A percentile compares a stretch with the other conserved stretches of the same genome.
Conservation (phyloP, 2,888 invertebrate genomes). For the Mythimna loreyi region DNA sequence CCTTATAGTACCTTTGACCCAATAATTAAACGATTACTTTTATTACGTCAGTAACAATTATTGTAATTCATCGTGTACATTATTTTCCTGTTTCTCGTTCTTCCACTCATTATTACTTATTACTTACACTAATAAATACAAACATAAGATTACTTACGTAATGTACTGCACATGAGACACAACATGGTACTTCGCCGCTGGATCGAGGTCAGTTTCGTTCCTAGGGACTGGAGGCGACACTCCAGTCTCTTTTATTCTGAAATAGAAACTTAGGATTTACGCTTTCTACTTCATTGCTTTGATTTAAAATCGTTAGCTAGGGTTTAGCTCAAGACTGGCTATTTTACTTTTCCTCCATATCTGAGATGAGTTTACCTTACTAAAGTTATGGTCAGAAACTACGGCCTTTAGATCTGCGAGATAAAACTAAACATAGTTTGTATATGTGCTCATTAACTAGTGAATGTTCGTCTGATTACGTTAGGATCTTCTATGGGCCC, state of each 20-base stretch:
- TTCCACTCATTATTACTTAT: conserved; percentile 4
- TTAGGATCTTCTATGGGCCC: background rate
- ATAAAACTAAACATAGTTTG: background rate
- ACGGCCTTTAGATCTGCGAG: background rate
- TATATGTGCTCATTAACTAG: background rate
- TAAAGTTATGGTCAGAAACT: background rate
- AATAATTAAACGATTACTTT: background rate
- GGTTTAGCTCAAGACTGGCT: background rate
- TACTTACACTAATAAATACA: conserved; percentile 21
- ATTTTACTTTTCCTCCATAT: background rate
- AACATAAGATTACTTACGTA: conserved; percentile 83
- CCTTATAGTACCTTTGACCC: background rate
- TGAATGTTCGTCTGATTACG: background rate
- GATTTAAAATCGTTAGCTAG: background rate
- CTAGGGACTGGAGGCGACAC: conserved; percentile 92
- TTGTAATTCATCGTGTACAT: background rate
- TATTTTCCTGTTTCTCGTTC: conserved; percentile 3
- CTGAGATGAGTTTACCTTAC: background rate
- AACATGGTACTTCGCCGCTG: conserved; percentile 94
- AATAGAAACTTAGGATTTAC: conserved; percentile 35
- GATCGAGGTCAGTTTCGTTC: conserved; percentile 93
- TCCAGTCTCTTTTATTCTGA: conserved; percentile 91
- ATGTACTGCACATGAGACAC: conserved; percentile 93
- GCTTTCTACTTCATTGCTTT: background rate
- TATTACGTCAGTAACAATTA: background rate